A percentile compares a stretch with the other conserved stretches of the same genome.
Conservation (phyloP, 2,797 vertebrate genomes). For the Neomorphus geoffroyi region DNA sequence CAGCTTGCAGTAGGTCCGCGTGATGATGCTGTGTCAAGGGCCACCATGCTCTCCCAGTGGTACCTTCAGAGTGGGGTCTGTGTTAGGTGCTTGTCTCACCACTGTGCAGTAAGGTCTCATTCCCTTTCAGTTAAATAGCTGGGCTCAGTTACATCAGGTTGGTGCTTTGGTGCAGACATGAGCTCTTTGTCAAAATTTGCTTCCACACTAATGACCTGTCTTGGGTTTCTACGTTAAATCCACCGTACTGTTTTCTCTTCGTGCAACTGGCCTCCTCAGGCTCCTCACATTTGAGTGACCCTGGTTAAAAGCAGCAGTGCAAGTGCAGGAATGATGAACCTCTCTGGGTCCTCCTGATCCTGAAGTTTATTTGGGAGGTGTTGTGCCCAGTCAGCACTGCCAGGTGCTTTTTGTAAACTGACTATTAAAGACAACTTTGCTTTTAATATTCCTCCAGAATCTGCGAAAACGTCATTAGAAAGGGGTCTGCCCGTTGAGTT, state of each 20-base stretch:
- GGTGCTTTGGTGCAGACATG: background rate
- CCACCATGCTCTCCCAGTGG: too few relatives aligned
- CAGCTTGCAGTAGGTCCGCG: rapidly evolving
- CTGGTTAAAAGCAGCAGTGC: background rate
- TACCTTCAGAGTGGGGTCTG: background rate
- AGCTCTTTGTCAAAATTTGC: background rate
- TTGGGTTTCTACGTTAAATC: background rate
- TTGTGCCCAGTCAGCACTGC: background rate
- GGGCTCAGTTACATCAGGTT: background rate
- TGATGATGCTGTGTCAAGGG: background rate
- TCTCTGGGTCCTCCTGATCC: background rate
- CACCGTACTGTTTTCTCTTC: background rate
- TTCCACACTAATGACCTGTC: background rate
- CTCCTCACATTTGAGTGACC: background rate
- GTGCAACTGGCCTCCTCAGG: background rate
- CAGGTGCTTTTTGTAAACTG: background rate
- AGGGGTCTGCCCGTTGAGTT: background rate
- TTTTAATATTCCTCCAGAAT: background rate
- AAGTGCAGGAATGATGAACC: background rate
- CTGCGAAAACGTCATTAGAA: background rate
- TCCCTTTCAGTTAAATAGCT: background rate
- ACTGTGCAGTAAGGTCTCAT: background rate
- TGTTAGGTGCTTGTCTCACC: background rate
- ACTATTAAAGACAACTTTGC: background rate
- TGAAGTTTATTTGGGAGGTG: background rate